Evolutionary conservation across 2,797 vertebrate species (phyloP), one percentile per base, ranked within the genome.

Genomic region (Anisognathus igniventris): DNA sequence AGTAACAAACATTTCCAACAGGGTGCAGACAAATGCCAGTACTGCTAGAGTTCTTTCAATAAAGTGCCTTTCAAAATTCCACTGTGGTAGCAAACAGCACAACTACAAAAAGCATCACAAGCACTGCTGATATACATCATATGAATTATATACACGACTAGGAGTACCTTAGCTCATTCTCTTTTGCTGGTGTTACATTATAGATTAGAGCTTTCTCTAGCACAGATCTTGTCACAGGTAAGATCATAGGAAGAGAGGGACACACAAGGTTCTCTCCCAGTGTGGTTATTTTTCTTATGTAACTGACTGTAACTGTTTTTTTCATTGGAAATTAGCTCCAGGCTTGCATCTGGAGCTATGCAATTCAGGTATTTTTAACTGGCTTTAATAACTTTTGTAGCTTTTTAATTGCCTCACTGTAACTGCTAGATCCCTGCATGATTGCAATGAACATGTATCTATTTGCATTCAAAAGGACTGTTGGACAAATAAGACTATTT

Each of bases 171-270:
- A 57, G 14, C 23, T 77, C 35, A 16, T 25, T 75, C 39, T 51
- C 16, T 62, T 57, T 37, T 8, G 13, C 19, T 61, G 51, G 6
- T 71, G 12, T 27, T 42, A 42, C 7, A 10, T 5, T 25, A 28
- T 8, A 35, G 3, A 39, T 60, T 0, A 9, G n/a, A 89, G 24
- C 7, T 58, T 53, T 48, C 33, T 23, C 23, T 11, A 56, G 53
- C 50, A 31, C 8, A n/a, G 23, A 54, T 28, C 8, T 11, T 1
- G 0, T 14, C 3, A 0, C 48, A 61, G 28, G 7, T 35, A 88
- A 8, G 13, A 67, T 7, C 15, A 18, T 0, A 39, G 48, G 35
- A 71, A 30, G 15, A 79, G 31, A 71, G 8, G 7, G 33, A 39
- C 16, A 45, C 0, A 7, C 15, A 23, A n/a, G 23, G 33, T 50